Percentiles rank a stretch among this genome's conserved stretches.
These are phyloP conservation scores for Sphaeramia orbicularis DNA, from an alignment of 2,797 vertebrate species.

Conservation along the genomic window DNA sequence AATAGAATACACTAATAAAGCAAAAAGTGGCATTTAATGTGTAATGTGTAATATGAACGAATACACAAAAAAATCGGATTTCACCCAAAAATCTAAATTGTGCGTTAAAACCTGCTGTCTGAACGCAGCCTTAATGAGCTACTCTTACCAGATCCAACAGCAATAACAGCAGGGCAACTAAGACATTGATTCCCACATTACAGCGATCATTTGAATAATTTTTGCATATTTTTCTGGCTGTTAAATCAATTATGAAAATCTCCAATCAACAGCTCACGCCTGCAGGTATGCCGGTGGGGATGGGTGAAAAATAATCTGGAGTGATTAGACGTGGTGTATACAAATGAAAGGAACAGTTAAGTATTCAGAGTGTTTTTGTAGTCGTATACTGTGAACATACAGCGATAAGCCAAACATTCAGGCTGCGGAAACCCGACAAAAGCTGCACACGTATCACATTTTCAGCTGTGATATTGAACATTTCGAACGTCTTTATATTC, in stretches of 20 bases:
- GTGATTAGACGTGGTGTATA: constrained; percentile 51
- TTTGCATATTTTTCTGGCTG: constrained; percentile 52
- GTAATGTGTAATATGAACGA: too few relatives aligned
- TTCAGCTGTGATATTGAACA: constrained; percentile 7
- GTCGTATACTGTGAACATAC: background rate
- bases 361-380: constrained; percentile 7
- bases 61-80: too few relatives aligned
- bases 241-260: constrained; percentile 58
- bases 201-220: constrained; percentile 42
- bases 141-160: constrained; percentile 3
- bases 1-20: too few relatives aligned
- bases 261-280: constrained; percentile 52
- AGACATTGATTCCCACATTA: constrained; percentile 44
- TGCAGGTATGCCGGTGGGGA: constrained; percentile 49
- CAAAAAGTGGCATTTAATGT: too few relatives aligned
- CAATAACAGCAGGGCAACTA: constrained; percentile 14
- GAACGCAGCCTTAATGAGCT: too few relatives aligned
- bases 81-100: too few relatives aligned
- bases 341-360: constrained; percentile 34
- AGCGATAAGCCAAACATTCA: constrained; percentile 13
- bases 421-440: background rate
- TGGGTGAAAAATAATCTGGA: constrained; percentile 49
- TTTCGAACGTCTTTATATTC: background rate
- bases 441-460: background rate
- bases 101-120: too few relatives aligned